A percentile compares a stretch with the other conserved stretches of the same genome.
These are phyloP conservation scores for Brachionus rubens DNA, from an alignment of 1,140 invertebrate genomes.

Conservation along the genomic window DNA sequence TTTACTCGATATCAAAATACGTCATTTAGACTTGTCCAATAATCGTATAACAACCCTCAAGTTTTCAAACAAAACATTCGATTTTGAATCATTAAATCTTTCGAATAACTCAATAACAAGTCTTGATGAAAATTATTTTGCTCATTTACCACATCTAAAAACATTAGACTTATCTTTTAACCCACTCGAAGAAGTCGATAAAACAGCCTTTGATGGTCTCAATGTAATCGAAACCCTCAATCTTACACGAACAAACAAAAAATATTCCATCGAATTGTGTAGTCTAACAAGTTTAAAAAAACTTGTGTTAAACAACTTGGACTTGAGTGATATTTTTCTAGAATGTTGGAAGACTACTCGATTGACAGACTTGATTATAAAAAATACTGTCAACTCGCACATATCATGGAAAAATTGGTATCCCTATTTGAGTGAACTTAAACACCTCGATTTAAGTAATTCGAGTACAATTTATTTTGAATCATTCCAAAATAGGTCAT, in stretches of 20 bases:
- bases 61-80: neutral
- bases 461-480: neutral
- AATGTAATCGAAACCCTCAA: neutral
- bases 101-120: neutral
- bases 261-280: conserved; percentile 10
- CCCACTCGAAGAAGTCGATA: neutral
- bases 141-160: neutral
- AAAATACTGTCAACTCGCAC: neutral
- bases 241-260: neutral
- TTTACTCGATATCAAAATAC: neutral
- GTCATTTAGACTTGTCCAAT: neutral
- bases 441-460: neutral
- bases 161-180: conserved; percentile 13
- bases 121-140: conserved; percentile 1
- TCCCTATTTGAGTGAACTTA: neutral
- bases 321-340: neutral
- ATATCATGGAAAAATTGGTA: conserved; percentile 5
- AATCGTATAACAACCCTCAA: neutral
- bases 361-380: neutral
- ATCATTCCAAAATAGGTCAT: neutral
- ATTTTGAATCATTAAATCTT: neutral
- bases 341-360: neutral
- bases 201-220: neutral
- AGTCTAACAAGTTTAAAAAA: neutral
- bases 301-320: neutral